Percentiles rank a stretch among this genome's conserved stretches.
Conservation (phyloP, 1,140 invertebrate species). For the Caerostris extrusa region DNA sequence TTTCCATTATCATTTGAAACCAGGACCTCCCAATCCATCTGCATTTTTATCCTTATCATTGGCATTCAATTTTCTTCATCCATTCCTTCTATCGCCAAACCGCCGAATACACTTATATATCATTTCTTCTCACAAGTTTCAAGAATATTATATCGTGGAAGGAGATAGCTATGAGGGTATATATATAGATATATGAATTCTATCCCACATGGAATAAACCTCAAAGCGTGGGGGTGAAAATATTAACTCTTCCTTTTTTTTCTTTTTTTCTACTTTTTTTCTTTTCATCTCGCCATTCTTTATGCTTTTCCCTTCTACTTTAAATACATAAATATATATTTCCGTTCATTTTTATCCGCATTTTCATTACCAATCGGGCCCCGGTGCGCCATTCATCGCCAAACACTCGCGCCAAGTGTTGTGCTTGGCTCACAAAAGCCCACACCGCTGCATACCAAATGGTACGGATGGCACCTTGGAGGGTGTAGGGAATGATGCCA, state of each 20-base stretch:
- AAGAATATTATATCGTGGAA: constrained; percentile 19
- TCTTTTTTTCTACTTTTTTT: no score
- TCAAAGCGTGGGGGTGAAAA: constrained; percentile 7
- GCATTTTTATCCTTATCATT: constrained; percentile 75
- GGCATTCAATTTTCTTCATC: constrained; percentile 74
- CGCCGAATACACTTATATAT: constrained; percentile 60
- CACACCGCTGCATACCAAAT: constrained; percentile 57
- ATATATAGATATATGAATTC: constrained; percentile 40
- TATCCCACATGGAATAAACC: constrained; percentile 47
- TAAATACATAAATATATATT: constrained; percentile 77
- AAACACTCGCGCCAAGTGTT: constrained; percentile 59
- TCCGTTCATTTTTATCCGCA: constrained; percentile 57
- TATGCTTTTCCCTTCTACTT: constrained; percentile 51
- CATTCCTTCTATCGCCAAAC: constrained; percentile 25
- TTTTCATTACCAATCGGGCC: constrained; percentile 52
- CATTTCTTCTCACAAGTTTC: constrained; percentile 1
- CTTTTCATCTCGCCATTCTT: constrained; percentile 27
- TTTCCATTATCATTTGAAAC: constrained; percentile 58
- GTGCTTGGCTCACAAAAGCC: constrained; percentile 47
- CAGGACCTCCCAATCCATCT: constrained; percentile 66
- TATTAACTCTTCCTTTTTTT: constrained; percentile 41
- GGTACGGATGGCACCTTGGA: neutral
- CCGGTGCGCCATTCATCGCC: constrained; percentile 38
- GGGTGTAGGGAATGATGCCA: neutral
- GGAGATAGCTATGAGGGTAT: neutral